Conservation (phyloP, 2,113 vertebrate genomes). For the Elephas maximus region DNA sequence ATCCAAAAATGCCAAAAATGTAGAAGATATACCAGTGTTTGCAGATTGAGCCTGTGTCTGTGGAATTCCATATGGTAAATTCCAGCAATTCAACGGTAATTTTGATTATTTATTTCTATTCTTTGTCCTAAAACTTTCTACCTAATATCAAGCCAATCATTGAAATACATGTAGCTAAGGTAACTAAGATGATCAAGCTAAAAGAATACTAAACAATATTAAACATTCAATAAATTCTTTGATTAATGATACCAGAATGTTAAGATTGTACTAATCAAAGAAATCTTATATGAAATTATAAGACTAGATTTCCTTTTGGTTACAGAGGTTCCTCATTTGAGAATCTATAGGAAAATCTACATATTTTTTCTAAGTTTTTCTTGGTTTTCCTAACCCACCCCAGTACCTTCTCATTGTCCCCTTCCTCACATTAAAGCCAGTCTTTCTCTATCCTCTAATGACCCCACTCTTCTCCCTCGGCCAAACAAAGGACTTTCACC, state of each 20-base stretch:
- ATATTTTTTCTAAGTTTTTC: not conserved
- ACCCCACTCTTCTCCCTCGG: not conserved
- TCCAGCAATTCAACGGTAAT: not conserved
- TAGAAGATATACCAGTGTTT: not conserved
- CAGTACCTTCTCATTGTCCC: not conserved
- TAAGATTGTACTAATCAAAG: not conserved
- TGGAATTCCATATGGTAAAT: constrained; percentile 24
- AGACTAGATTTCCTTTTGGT: not conserved
- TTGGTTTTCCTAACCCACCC: not conserved
- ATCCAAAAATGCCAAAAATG: not conserved
- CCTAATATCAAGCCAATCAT: not conserved
- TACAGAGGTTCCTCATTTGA: not conserved
- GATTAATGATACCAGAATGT: not conserved
- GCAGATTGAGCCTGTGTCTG: not conserved
- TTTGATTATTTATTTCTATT: not conserved
- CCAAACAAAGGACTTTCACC: not conserved
- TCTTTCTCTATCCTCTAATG: not conserved
- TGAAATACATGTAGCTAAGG: not conserved
- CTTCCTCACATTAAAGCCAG: not conserved
- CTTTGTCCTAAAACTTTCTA: constrained; percentile 41
- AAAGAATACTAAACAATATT: not conserved
- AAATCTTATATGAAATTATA: not conserved
- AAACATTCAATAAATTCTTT: not conserved
- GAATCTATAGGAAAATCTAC: not conserved
- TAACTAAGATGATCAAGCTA: not conserved